Conservation (phyloP, 1,140 invertebrate genomes). For the Ganaspis sp. region DNA sequence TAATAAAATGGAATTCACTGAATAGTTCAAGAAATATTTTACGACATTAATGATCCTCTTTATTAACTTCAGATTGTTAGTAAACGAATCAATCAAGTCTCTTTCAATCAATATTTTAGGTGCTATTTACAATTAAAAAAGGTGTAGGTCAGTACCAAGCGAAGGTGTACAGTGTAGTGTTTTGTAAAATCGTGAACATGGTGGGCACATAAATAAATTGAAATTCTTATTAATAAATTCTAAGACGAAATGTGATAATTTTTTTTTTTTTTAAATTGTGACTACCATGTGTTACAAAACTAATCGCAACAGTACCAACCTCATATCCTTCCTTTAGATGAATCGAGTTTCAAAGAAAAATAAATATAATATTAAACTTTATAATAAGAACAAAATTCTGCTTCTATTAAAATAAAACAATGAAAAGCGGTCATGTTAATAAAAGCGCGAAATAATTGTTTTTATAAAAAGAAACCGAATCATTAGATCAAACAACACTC, state of each 20-base stretch:
- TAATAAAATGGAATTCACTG: slow-evolving; percentile 29
- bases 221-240: not conserved
- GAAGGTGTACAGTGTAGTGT: slow-evolving; percentile 16
- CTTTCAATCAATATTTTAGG: not conserved
- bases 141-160: not conserved
- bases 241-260: too few relatives aligned
- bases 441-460: slow-evolving; percentile 34
- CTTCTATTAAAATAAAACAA: slow-evolving; percentile 35
- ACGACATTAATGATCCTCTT: too few relatives aligned
- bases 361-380: slow-evolving; percentile 62
- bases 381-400: slow-evolving; percentile 44
- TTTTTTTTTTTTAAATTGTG: not conserved
- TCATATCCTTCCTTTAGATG: slow-evolving; percentile 82
- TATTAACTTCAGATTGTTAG: too few relatives aligned
- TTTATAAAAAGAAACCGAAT: slow-evolving; percentile 32
- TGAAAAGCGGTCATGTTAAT: slow-evolving; percentile 41
- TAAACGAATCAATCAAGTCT: too few relatives aligned
- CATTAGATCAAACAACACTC: slow-evolving; percentile 62
- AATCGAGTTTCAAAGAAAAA: slow-evolving; percentile 66
- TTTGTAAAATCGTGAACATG: slow-evolving; percentile 28
- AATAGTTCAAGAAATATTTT: not conserved
- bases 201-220: not conserved
- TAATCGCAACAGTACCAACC: slow-evolving; percentile 76
- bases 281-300: slow-evolving; percentile 47
- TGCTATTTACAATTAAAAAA: not conserved